Evolutionary conservation across 2,888 invertebrate species (phyloP).

Genomic region (Lochmaea crataegi): DNA sequence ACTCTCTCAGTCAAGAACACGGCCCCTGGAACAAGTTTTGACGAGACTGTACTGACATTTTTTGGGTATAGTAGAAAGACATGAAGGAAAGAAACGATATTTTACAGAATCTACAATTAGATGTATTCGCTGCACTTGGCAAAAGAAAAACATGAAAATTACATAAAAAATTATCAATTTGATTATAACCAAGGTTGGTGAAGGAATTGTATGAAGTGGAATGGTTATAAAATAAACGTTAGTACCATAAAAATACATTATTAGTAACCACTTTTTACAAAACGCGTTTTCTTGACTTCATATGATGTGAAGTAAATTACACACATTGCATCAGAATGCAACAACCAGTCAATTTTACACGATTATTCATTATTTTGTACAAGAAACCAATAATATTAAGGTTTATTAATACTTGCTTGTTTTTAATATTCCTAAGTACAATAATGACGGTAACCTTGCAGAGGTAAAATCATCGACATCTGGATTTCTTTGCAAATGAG

Average conservation of each 20-base stretch:
- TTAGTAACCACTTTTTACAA: background rate
- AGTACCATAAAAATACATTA: background rate
- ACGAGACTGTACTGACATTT: no score
- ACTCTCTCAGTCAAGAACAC: no score
- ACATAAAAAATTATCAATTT: background rate
- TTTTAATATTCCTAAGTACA: constrained; percentile 45
- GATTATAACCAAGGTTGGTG: background rate
- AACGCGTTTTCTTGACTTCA: background rate
- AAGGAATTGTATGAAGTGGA: background rate
- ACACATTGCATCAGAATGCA: background rate
- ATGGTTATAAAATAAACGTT: background rate
- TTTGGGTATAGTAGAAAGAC: no score
- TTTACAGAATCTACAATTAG: no score
- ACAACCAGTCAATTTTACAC: background rate
- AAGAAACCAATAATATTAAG: constrained; percentile 20
- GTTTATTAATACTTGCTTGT: constrained; percentile 17
- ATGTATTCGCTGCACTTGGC: no score
- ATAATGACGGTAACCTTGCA: constrained; percentile 31
- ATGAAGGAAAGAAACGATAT: no score
- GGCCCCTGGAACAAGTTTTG: no score
- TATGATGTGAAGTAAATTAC: constrained; percentile 1
- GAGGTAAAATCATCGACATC: constrained; percentile 30
- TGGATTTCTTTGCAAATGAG: constrained; percentile 20
- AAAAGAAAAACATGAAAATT: background rate
- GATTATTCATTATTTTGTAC: constrained; percentile 9